A percentile compares a stretch with the other conserved stretches of the same genome.
Evolutionary conservation across 92 coral and sea anemone species (phyloP).

Genomic region (Palythoa grandis): DNA sequence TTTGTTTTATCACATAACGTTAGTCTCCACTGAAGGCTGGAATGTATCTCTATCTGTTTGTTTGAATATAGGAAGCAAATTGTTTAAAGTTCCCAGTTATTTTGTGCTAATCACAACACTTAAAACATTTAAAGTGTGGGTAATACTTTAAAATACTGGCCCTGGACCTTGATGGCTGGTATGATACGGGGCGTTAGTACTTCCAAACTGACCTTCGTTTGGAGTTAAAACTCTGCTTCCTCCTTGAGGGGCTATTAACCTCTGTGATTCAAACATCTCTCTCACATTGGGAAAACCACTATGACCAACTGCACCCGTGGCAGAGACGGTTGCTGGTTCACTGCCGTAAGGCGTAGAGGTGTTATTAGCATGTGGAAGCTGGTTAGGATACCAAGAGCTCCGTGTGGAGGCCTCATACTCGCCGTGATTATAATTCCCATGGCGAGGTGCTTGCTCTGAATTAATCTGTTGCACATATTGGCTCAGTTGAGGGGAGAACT

Average conservation of each 20-base stretch:
- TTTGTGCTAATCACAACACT: conserved; percentile 30
- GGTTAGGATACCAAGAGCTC: conserved; percentile 69
- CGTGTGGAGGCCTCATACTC: conserved; percentile 71
- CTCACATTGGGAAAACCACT: conserved; percentile 90
- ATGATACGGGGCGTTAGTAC: conserved; percentile 70
- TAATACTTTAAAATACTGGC: conserved; percentile 43
- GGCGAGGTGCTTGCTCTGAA: conserved; percentile 64
- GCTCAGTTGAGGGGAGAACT: conserved; percentile 83
- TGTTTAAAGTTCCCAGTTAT: conserved; percentile 39
- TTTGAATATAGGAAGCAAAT: neutral
- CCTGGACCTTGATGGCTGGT: conserved; percentile 42
- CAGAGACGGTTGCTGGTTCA: conserved; percentile 53
- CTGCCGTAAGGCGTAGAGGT: conserved; percentile 49
- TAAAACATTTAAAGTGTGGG: conserved; percentile 28
- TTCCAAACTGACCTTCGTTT: conserved; percentile 91
- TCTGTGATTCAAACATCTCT: conserved; percentile 99
- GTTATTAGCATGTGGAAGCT: conserved; percentile 44
- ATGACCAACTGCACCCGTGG: conserved; percentile 50
- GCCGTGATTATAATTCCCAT: conserved; percentile 58
- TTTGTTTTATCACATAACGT: neutral
- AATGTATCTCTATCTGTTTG: neutral
- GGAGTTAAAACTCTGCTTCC: conserved; percentile 53
- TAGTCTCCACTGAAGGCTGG: neutral
- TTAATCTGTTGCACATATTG: conserved; percentile 77
- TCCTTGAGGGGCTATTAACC: conserved; percentile 76